Evolutionary conservation across 1,140 invertebrate species (phyloP).

Genomic region (Notospermus geniculatus): DNA sequence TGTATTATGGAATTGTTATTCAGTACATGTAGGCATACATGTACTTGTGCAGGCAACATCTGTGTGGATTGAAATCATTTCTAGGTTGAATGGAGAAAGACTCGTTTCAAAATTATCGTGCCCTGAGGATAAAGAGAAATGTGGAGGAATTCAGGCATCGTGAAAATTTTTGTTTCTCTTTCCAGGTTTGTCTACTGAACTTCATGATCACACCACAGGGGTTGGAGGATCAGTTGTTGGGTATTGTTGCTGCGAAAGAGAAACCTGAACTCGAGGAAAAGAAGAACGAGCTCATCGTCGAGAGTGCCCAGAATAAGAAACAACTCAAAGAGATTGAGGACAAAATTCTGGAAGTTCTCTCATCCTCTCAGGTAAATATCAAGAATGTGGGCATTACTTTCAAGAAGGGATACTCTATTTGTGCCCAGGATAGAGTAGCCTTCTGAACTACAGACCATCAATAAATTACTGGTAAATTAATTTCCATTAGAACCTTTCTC

Average conservation of each 20-base stretch:
- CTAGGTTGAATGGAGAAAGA: too few species aligned
- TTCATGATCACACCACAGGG: constrained; percentile 59
- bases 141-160: background rate
- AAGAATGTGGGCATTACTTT: too few species aligned
- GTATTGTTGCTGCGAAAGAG: constrained; percentile 56
- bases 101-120: too few species aligned
- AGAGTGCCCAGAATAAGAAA: constrained; percentile 54
- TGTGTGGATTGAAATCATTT: too few species aligned
- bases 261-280: constrained; percentile 57
- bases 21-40: too few species aligned
- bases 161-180: background rate
- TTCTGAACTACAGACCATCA: too few species aligned
- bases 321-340: constrained; percentile 91
- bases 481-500: too few species aligned
- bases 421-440: too few species aligned
- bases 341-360: constrained; percentile 86
- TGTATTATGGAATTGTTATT: too few species aligned
- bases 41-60: too few species aligned
- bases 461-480: too few species aligned
- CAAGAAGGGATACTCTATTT: too few species aligned
- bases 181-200: constrained; percentile 54
- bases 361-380: constrained; percentile 70
- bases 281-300: constrained; percentile 55
- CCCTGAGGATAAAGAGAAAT: background rate
- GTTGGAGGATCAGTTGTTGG: constrained; percentile 56